Percentiles rank a stretch among this genome's conserved stretches.
phyloP scores from a whole-genome alignment of 1,140 invertebrate species.

The Drosophila nikananu region DNA sequence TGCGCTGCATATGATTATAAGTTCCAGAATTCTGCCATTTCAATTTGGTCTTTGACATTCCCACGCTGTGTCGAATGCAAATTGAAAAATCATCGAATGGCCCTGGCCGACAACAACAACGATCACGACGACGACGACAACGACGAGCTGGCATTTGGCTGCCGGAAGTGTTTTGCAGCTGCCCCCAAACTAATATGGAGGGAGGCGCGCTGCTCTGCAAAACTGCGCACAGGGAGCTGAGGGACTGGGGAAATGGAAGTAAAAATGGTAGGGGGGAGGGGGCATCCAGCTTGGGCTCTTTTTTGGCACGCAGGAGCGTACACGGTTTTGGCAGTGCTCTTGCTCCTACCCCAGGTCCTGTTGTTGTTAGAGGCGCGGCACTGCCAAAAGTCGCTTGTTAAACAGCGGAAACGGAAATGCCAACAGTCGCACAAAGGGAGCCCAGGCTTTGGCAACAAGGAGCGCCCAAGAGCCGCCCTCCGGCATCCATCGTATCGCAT shows the following conservation, averaged over 20 bases:
- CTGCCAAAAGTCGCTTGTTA: constrained; percentile 80
- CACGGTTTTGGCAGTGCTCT: constrained; percentile 70
- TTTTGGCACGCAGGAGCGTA: constrained; percentile 76
- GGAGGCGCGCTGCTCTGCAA: constrained; percentile 53
- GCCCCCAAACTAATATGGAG: constrained; percentile 79
- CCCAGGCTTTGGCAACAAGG: constrained; percentile 31
- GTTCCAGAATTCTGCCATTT: constrained; percentile 69
- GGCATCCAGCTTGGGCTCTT: constrained; percentile 38
- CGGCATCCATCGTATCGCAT: constrained; percentile 22
- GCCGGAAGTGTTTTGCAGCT: constrained; percentile 79
- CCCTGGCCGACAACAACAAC: constrained; percentile 54
- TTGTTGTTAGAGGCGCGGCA: constrained; percentile 53
- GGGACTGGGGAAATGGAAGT: background rate
- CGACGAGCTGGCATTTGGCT: constrained; percentile 56
- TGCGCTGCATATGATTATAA: constrained; percentile 73
- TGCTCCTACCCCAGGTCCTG: constrained; percentile 27
- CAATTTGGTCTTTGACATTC: constrained; percentile 80
- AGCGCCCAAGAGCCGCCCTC: background rate
- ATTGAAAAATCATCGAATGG: constrained; percentile 79
- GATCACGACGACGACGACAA: constrained; percentile 25
- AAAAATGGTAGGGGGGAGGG: background rate
- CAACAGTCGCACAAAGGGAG: constrained; percentile 78
- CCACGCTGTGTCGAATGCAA: constrained; percentile 76
- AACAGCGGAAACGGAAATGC: constrained; percentile 81
- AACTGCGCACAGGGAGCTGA: constrained; percentile 32